Evolutionary conservation across 2,113 vertebrate genomes (phyloP).

Genomic region (Apteryx mantelli): DNA sequence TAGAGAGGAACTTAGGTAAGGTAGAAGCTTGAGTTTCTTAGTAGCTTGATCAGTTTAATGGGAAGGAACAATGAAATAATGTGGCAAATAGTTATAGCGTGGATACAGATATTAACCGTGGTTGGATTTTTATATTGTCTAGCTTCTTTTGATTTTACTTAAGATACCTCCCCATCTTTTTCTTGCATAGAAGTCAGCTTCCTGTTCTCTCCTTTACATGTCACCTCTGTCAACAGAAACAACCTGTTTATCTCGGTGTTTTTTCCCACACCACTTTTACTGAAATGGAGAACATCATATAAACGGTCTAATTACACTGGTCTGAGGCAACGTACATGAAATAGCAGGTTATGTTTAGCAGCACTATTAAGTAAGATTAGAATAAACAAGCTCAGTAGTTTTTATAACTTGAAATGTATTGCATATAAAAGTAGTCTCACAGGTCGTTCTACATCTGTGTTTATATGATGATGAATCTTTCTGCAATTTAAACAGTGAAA

Average conservation of each 20-base stretch:
- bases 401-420: constrained; percentile 25
- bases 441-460: not conserved
- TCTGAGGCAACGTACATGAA: not conserved
- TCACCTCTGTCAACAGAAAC: not conserved
- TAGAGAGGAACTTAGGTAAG: not conserved
- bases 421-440: constrained; percentile 11
- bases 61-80: not conserved
- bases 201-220: not conserved
- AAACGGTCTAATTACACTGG: not conserved
- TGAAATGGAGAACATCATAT: not conserved
- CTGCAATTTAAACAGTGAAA: constrained; percentile 15
- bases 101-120: not conserved
- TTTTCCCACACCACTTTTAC: not conserved
- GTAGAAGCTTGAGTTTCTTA: not conserved
- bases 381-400: not conserved
- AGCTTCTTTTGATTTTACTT: not conserved
- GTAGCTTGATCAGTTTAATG: not conserved
- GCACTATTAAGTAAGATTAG: not conserved
- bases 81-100: not conserved
- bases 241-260: not conserved
- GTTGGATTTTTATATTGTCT: not conserved
- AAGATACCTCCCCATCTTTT: not conserved
- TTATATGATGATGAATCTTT: not conserved
- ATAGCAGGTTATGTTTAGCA: not conserved
- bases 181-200: not conserved